A percentile compares a stretch with the other conserved stretches of the same genome.
phyloP scores from a whole-genome alignment of 2,797 vertebrate genomes.

The Tenualosa ilisha region DNA sequence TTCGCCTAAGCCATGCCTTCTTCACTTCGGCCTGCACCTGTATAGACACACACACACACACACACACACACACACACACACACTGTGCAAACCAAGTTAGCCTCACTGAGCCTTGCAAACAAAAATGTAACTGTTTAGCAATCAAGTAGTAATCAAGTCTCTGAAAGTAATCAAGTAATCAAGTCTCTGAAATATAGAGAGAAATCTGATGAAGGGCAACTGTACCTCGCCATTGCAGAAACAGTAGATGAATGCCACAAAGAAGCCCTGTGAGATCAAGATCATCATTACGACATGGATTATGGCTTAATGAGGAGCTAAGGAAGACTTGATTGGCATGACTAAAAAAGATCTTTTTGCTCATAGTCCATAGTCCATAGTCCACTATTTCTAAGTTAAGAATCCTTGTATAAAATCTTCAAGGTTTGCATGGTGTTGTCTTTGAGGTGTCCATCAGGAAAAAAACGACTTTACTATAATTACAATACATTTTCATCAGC shows the following conservation, averaged over 20 bases:
- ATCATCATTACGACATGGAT: neutral
- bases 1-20: slow-evolving; percentile 80
- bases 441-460: too few species aligned
- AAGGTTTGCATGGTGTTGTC: too few species aligned
- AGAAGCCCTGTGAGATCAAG: slow-evolving; percentile 73
- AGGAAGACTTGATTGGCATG: too few species aligned
- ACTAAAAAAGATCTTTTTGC: too few species aligned
- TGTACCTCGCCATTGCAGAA: slow-evolving; percentile 86
- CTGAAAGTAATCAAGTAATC: neutral
- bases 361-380: too few species aligned
- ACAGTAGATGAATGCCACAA: slow-evolving; percentile 86
- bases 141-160: neutral
- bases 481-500: too few species aligned
- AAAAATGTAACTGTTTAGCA: neutral
- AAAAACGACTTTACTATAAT: too few species aligned
- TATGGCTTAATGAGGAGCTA: too few species aligned
- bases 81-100: neutral
- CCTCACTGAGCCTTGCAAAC: neutral
- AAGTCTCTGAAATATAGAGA: neutral
- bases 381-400: too few species aligned
- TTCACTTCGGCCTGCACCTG: slow-evolving; percentile 83
- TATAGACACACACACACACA: neutral
- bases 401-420: too few species aligned
- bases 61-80: slow-evolving; percentile 3
- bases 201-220: neutral